phyloP scores from a whole-genome alignment of 2,888 invertebrate genomes.

The Lasioglossum oenotherae region DNA sequence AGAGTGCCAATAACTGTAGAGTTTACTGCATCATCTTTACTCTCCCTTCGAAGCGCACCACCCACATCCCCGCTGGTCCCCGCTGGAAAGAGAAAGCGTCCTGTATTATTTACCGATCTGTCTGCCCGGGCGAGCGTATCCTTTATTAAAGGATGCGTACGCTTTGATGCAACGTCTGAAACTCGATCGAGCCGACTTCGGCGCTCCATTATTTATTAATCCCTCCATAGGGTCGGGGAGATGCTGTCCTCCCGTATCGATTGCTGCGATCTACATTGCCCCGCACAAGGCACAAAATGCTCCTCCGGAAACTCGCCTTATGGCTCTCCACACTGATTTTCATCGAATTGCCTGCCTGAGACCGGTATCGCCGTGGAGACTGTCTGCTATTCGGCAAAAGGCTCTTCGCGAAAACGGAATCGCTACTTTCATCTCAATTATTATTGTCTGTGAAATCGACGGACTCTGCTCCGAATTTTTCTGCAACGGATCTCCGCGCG shows the following conservation, averaged over 20 bases:
- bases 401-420: background rate
- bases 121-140: constrained; percentile 51
- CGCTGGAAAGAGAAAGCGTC: constrained; percentile 51
- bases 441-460: background rate
- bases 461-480: background rate
- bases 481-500: background rate
- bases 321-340: background rate
- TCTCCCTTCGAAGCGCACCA: constrained; percentile 35
- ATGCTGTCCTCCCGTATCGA: constrained; percentile 35
- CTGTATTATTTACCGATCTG: constrained; percentile 66
- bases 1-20: constrained; percentile 70
- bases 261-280: constrained; percentile 50
- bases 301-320: background rate
- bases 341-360: background rate
- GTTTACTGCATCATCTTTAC: constrained; percentile 68
- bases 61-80: background rate
- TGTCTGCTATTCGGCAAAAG: background rate
- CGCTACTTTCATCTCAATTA: background rate
- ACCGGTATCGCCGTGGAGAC: background rate
- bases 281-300: constrained; percentile 13
- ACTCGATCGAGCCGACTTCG: constrained; percentile 51
- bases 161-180: constrained; percentile 64
- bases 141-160: constrained; percentile 65
- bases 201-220: constrained; percentile 58
- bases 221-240: constrained; percentile 5